Percentiles rank a stretch among this genome's conserved stretches.
These are phyloP conservation scores for Gymnobelideus leadbeateri DNA, from an alignment of 2,113 vertebrate species.

Conservation along the genomic window DNA sequence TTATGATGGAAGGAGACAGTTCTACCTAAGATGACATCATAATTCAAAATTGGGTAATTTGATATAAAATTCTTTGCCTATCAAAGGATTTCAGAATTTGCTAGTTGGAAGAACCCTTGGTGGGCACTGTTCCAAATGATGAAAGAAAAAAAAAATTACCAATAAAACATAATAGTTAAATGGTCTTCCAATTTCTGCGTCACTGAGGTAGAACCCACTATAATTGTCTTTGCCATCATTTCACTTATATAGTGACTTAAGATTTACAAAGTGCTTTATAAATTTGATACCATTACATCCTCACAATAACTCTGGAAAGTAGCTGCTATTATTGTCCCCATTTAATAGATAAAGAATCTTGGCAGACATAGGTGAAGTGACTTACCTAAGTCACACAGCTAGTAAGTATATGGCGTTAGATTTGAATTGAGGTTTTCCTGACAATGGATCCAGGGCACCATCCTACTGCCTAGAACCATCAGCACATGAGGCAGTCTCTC, in stretches of 20 bases:
- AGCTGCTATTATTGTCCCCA: not conserved
- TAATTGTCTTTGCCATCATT: not conserved
- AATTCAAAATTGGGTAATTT: conserved; percentile 79
- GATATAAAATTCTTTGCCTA: conserved; percentile 4
- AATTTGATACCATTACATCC: not conserved
- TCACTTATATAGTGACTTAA: not conserved
- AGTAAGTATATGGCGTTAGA: not conserved
- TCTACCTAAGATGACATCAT: conserved; percentile 80
- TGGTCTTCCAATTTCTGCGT: not conserved
- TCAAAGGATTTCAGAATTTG: conserved; percentile 31
- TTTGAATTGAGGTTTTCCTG: not conserved
- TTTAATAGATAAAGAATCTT: not conserved
- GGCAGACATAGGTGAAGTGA: not conserved
- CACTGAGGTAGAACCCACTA: not conserved
- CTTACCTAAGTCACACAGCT: not conserved
- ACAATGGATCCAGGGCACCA: not conserved
- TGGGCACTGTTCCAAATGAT: not conserved
- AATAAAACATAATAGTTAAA: not conserved
- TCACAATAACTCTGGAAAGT: not conserved
- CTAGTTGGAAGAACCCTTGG: not conserved
- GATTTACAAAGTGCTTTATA: not conserved
- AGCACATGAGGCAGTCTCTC: not conserved
- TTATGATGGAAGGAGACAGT: conserved; percentile 71
- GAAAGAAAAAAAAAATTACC: not conserved
- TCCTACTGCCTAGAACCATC: not conserved